Evolutionary conservation across 2,113 vertebrate species (phyloP).

Genomic region (Siphamia tubifer): DNA sequence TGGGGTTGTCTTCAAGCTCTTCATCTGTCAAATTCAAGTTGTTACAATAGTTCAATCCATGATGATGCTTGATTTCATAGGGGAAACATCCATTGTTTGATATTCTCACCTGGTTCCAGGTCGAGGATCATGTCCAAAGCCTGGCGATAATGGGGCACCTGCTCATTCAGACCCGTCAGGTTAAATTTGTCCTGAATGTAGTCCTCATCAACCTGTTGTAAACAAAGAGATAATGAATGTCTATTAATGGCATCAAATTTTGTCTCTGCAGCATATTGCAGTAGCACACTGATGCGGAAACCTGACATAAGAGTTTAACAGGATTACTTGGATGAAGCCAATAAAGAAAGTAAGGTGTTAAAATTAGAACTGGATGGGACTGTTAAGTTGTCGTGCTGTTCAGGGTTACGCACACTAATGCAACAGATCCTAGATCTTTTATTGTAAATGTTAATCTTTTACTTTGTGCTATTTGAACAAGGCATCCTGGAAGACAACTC

Average conservation of each 20-base stretch:
- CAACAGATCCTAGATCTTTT: background rate
- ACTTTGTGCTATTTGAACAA: background rate
- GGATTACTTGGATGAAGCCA: slow-evolving; percentile 35
- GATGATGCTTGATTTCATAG: background rate
- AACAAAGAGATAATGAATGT: background rate
- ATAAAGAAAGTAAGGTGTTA: slow-evolving; percentile 19
- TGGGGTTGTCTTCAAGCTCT: slow-evolving; percentile 91
- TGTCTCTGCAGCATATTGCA: background rate
- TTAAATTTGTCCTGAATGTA: slow-evolving; percentile 96
- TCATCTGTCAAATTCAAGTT: slow-evolving; percentile 79
- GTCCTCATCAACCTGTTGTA: slow-evolving; percentile 88
- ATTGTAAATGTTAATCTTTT: background rate
- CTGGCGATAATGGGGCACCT: slow-evolving; percentile 92
- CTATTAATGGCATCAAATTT: slow-evolving; percentile 8
- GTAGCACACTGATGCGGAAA: background rate
- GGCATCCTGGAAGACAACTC: too few species aligned
- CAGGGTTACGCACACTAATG: background rate
- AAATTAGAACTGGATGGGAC: slow-evolving; percentile 23
- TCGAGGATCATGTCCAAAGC: slow-evolving; percentile 94
- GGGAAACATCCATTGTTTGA: background rate
- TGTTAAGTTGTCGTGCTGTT: background rate
- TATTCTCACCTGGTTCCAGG: slow-evolving; percentile 86
- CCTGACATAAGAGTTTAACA: slow-evolving; percentile 32
- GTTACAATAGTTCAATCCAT: background rate
- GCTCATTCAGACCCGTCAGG: slow-evolving; percentile 90